Evolutionary conservation across 2,797 vertebrate species (phyloP), one percentile per base, ranked within the genome.

Genomic region (Neopelma chrysocephalum): DNA sequence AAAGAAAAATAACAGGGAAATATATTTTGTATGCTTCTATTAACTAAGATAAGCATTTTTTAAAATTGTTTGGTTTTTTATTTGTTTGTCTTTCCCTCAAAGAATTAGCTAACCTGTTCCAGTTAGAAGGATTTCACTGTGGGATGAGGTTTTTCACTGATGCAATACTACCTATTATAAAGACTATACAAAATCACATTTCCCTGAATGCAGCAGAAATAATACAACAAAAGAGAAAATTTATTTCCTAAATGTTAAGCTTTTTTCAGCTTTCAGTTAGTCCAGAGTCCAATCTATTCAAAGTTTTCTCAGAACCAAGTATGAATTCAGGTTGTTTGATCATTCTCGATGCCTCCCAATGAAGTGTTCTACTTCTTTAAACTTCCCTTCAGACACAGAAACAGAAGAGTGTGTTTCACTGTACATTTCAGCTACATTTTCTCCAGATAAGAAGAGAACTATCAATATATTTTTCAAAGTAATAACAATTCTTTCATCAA

Each of bases 31-130:
- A 54, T 36, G 3, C 4, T 23, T 56, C 32, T 58, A 15, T 29
- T 78, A 81, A 56, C 12, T 26, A 56, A 18, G 15, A 42, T 17
- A 76, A 57, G 10, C 16, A 5, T 26, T 73, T 83, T 32, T 8
- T 5, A 0, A 1, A 27, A 15, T 22, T 48, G 2, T 9, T 53
- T 36, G 5, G 31, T 34, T 22, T 14, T 23, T 31, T 40, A 6
- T 14, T 54, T n/a, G 1, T 3, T 53, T 50, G 5, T 38, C 23
- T 42, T 68, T 70, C 34, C 17, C 3, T 58, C 1, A 6, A 58
- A 73, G 7, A 70, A 15, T 84, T 90, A 53, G 5, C 8, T 47
- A 71, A 70, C 16, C 15, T 58, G 4, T 38, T 85, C 15, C 9
- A 23, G 3, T 27, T 50, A 54, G 38, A 81, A 94, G 22, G 20